Evolutionary conservation across 2,888 invertebrate species (phyloP).

Genomic region (Calameuta idolon): DNA sequence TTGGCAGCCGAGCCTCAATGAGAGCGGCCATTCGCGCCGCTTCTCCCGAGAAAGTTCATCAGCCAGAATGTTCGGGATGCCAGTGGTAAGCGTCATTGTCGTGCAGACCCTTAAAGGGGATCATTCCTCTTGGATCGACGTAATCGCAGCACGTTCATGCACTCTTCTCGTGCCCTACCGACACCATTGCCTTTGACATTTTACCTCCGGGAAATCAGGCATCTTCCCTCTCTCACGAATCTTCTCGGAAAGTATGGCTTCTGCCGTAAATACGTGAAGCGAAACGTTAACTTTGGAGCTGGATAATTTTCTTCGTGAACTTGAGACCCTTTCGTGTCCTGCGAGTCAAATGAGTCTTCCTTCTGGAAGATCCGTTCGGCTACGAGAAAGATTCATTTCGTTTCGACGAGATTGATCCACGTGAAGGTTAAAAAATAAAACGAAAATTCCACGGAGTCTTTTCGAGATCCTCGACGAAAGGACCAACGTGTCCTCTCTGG

Average conservation of each 20-base stretch:
- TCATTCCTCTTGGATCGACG: background rate
- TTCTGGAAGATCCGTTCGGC: background rate
- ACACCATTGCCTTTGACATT: background rate
- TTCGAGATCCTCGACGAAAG: background rate
- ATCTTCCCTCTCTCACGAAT: background rate
- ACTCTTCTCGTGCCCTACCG: background rate
- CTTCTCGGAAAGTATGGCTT: background rate
- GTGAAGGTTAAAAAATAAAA: background rate
- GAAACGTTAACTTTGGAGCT: background rate
- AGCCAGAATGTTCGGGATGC: background rate
- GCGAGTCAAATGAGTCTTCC: background rate
- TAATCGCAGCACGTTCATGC: background rate
- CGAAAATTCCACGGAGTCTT: background rate
- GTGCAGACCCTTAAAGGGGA: conserved; percentile 1
- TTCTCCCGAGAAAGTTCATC: background rate
- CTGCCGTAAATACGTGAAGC: background rate
- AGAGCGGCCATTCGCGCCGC: background rate
- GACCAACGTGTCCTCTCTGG: background rate
- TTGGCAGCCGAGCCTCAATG: background rate
- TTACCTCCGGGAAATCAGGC: background rate
- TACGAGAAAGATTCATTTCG: background rate
- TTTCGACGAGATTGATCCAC: background rate
- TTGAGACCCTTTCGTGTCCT: background rate
- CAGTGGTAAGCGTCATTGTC: background rate
- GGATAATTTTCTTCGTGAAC: background rate